Base-by-base conservation (phyloP, 2,888 invertebrate species). In the Rhabditoides inermis region DNA sequence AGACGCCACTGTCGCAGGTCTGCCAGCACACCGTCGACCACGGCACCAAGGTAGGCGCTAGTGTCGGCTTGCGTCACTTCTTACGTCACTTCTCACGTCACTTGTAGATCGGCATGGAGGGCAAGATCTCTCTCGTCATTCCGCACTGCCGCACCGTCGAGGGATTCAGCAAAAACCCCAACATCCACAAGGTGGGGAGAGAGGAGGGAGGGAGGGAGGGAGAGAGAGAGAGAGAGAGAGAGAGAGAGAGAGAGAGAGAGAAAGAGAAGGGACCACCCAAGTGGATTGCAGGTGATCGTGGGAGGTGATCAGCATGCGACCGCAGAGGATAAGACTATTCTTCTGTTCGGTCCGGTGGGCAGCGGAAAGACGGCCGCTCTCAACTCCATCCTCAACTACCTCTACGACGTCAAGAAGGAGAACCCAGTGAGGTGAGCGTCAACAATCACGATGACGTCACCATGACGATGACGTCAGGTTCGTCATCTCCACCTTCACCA, bases 401-500 rank as follows among this genome's bases (percentile, higher is more conserved):
- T 70, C 30, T 70, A 69, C 44, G 70, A 70, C 39, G 69, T 70
- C 23, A 65, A 68, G 55, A 63, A 61, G 53, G 69, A 68, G 51
- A 66, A 70, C 32, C 44, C 53, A 20, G 67, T 69, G 59, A 46
- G 68, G 68, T 68, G 40, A 12, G 53, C n/a, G n/a, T n/a, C n/a
- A n/a, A n/a, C n/a, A n/a, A n/a, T n/a, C n/a, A n/a, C n/a, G n/a
- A n/a, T n/a, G n/a, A n/a, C n/a, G n/a, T n/a, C n/a, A 23, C 18
- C 15, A 15, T 22, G 15, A 18, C 22, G 22, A 18, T n/a, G n/a
- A 20, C 15, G 56, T 26, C 50, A 62, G 68, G 47, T 65, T 68
- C 46, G 61, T 61, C 44, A 42, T 66, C 30, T 56, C 60, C 23
- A 52, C 60, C 37, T 42, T 60, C 20, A 49, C 55, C n/a, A 47